Evolutionary conservation across 2,888 invertebrate species (phyloP), one percentile per base, ranked within the genome.

Genomic region (Horisme vitalbata): DNA sequence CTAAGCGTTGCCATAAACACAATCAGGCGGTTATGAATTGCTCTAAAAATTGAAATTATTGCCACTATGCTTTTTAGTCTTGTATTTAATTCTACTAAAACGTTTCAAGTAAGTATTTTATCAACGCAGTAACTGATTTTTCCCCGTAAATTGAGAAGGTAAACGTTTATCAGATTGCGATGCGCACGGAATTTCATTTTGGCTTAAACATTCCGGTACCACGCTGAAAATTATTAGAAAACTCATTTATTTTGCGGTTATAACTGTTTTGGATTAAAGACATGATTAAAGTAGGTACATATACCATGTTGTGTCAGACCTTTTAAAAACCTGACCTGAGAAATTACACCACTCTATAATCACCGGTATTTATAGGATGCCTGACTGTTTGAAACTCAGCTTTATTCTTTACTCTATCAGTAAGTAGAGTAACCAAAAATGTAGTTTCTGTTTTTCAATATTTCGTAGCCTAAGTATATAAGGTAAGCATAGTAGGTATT

Each of bases 1-100:
- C 87, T 87, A 86, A 88, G 86, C 88, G 85, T 80, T 78, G 77
- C 82, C 84, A 86, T 88, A 88, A 89, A 88, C 88, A 88, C 81
- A 82, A 80, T 68, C 75, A 80, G 82, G 79, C 83, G 83, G 79
- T 81, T 86, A 88, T 87, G 81, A 84, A 85, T 82, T 79, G 85
- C 83, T 78, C 79, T 83, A 86, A 86, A 85, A 87, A 83, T 73
- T 78, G 66, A 79, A 79, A 84, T 85, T 87, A 85, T 87, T 87
- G 86, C 79, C 81, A 80, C 78, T 79, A 78, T 77, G 71, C 75
- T 68, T 60, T 58, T 68, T 68, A 68, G 70, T 69, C 71, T 70
- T 64, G 65, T 65, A 63, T 76, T 74, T 71, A 72, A 77, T 76
- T 69, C 59, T 35, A 39, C 41, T 38, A 43, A 48, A 38, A 35